These are phyloP conservation scores for Andricus curvator DNA, from an alignment of 2,888 invertebrate genomes.

Conservation along the genomic window DNA sequence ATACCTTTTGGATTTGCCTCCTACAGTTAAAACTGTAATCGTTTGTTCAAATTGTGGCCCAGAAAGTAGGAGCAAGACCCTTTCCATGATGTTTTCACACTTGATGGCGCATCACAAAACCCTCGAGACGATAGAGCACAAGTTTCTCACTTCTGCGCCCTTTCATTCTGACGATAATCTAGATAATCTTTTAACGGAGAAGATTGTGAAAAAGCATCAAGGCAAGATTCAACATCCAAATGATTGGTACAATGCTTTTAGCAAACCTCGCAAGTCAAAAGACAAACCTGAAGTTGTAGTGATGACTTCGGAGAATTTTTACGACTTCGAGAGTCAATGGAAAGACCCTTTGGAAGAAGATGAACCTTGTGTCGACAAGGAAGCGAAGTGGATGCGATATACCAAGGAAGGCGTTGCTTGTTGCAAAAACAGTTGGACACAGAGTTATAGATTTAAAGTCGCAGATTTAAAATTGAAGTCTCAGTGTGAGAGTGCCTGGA, in stretches of 20 bases:
- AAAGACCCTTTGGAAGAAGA: conserved; percentile 24
- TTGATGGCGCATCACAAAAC: not conserved
- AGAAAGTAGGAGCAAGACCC: conserved; percentile 23
- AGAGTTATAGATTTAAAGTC: not conserved
- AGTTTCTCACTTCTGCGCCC: conserved; percentile 45
- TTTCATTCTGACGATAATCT: conserved; percentile 45
- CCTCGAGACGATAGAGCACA: conserved; percentile 44
- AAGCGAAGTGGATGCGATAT: conserved; percentile 39
- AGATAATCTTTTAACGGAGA: conserved; percentile 42
- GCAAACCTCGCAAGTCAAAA: not conserved
- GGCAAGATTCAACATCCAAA: conserved; percentile 39
- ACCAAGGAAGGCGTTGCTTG: conserved; percentile 38
- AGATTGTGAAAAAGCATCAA: conserved; percentile 19
- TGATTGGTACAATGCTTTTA: conserved; percentile 43
- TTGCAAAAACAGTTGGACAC: conserved; percentile 30
- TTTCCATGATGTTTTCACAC: conserved; percentile 7
- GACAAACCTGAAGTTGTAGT: not conserved
- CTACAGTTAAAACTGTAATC: not conserved
- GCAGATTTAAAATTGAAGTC: not conserved
- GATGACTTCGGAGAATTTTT: conserved; percentile 41
- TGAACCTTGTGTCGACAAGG: conserved; percentile 33
- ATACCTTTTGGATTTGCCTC: conserved; percentile 41
- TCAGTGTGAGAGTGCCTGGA: no score
- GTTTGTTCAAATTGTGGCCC: conserved; percentile 39
- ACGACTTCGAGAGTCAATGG: conserved; percentile 35